These are phyloP conservation scores for Taeniopygia guttata DNA, from an alignment of 2,797 vertebrate species.

Conservation along the genomic window DNA sequence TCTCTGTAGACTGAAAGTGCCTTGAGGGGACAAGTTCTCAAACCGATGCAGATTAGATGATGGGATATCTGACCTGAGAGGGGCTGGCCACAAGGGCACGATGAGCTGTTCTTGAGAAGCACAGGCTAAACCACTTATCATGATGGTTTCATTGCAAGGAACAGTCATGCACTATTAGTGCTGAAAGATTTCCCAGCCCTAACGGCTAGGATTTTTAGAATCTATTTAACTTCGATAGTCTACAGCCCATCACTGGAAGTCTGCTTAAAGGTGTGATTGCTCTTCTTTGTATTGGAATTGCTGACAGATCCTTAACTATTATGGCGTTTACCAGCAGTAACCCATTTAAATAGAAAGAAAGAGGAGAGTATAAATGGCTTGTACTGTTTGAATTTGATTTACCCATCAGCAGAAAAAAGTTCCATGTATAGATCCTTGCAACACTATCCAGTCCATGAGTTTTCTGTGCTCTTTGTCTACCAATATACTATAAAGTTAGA, in stretches of 20 bases:
- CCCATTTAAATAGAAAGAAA: conserved; percentile 63
- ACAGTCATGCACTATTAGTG: conserved; percentile 65
- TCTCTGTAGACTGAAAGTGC: not conserved
- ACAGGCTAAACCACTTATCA: conserved; percentile 17
- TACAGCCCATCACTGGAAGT: conserved; percentile 54
- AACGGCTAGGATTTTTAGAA: conserved; percentile 60
- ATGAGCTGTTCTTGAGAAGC: conserved; percentile 15
- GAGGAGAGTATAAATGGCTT: conserved; percentile 28
- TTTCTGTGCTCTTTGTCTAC: not conserved
- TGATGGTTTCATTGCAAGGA: conserved; percentile 51
- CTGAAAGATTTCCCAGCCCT: conserved; percentile 64
- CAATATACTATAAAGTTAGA: not conserved
- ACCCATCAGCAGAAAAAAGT: conserved; percentile 47
- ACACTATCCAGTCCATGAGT: not conserved
- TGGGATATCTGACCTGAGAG: conserved; percentile 4
- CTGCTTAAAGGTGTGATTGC: conserved; percentile 63
- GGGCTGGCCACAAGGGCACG: conserved; percentile 23
- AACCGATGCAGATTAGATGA: not conserved
- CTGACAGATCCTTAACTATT: conserved; percentile 68
- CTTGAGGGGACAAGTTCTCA: not conserved
- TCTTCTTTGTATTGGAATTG: conserved; percentile 67
- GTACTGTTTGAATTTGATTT: conserved; percentile 56
- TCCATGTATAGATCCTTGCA: conserved; percentile 2
- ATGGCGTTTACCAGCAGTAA: conserved; percentile 57
- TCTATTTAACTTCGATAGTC: conserved; percentile 69